phyloP scores from a whole-genome alignment of 2,113 vertebrate genomes.

The Eudyptes chrysolophus region DNA sequence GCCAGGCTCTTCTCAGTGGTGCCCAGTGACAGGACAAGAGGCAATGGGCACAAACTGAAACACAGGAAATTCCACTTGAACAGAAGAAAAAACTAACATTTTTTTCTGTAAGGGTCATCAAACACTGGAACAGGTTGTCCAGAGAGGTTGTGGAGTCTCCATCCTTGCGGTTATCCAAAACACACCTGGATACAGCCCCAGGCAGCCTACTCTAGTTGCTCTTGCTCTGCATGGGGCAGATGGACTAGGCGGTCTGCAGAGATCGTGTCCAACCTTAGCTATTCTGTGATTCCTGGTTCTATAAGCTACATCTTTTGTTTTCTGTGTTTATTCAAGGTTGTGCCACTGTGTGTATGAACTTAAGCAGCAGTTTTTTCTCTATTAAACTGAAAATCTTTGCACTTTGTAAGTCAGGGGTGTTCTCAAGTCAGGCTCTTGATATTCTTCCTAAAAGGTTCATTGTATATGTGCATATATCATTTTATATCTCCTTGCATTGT shows the following conservation, averaged over 20 bases:
- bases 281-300: not conserved
- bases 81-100: not conserved
- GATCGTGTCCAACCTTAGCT: not conserved
- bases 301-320: not conserved
- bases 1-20: not conserved
- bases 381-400: not conserved
- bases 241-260: not conserved
- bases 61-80: not conserved
- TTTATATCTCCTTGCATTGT: not conserved
- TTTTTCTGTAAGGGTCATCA: not conserved
- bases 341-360: not conserved
- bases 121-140: not conserved
- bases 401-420: not conserved
- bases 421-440: not conserved
- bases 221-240: not conserved
- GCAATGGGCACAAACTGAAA: not conserved
- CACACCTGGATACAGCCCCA: not conserved
- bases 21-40: not conserved
- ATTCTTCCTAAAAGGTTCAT: not conserved
- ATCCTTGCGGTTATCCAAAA: not conserved
- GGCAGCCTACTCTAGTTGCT: not conserved
- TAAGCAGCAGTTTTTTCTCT: not conserved
- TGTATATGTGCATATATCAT: not conserved
- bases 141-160: not conserved
- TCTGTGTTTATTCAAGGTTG: not conserved